phyloP scores from a whole-genome alignment of 2,113 vertebrate species.

The Corapipo altera region DNA sequence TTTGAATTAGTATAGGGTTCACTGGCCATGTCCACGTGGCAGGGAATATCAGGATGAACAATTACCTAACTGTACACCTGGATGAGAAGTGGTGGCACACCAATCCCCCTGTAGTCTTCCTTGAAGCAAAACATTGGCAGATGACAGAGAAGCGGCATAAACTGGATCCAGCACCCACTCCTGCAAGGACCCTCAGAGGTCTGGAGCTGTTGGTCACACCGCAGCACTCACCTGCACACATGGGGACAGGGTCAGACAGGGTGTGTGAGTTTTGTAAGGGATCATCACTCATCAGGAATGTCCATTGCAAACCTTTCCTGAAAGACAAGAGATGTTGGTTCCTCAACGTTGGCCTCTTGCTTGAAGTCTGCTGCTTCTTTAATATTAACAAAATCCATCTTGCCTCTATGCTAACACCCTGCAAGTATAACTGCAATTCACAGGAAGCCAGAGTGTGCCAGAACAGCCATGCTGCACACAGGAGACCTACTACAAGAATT shows the following conservation, averaged over 20 bases:
- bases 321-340: fast-evolving
- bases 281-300: background rate
- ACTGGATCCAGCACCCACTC: background rate
- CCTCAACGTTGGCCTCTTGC: background rate
- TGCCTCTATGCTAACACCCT: background rate
- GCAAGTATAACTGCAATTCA: background rate
- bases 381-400: background rate
- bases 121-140: background rate
- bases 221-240: background rate
- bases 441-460: background rate
- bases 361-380: background rate
- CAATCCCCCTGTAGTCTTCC: background rate
- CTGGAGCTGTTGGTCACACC: background rate
- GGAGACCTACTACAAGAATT: background rate
- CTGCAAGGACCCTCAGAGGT: background rate
- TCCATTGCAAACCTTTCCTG: background rate
- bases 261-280: background rate
- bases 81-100: background rate
- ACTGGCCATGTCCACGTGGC: background rate
- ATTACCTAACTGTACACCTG: background rate
- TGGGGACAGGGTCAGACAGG: background rate
- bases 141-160: background rate
- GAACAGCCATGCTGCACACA: background rate
- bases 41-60: background rate
- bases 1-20: background rate